Evolutionary conservation across 2,888 invertebrate genomes (phyloP).

Genomic region (Tiphia femorata): DNA sequence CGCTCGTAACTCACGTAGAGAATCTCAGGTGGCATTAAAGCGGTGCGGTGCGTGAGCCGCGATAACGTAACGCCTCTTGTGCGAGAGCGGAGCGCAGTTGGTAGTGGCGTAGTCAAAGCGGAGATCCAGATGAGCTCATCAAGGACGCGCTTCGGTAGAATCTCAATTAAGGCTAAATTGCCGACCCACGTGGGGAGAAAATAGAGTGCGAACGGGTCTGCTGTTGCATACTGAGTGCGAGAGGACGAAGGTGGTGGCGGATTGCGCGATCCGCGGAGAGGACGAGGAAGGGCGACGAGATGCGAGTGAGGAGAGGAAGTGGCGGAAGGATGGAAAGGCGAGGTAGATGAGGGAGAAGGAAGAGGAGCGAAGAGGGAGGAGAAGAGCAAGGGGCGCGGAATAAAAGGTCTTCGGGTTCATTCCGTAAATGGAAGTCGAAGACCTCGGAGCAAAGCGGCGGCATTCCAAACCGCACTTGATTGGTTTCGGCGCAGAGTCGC

Average conservation of each 20-base stretch:
- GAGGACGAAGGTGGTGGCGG: constrained; percentile 1
- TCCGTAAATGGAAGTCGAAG: constrained; percentile 50
- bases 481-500: constrained; percentile 54
- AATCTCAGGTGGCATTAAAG: too few relatives aligned
- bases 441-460: constrained; percentile 51
- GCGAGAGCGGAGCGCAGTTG: neutral
- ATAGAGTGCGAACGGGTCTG: constrained; percentile 42
- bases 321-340: neutral
- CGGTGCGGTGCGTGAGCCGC: too few relatives aligned
- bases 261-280: neutral
- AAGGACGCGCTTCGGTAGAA: constrained; percentile 46
- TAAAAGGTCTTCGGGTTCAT: constrained; percentile 37
- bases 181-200: constrained; percentile 31
- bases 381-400: constrained; percentile 17
- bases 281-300: constrained; percentile 1
- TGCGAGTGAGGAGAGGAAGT: neutral
- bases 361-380: constrained; percentile 24
- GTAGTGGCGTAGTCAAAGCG: neutral
- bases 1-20: too few relatives aligned
- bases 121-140: constrained; percentile 44
- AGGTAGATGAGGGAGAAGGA: constrained; percentile 3
- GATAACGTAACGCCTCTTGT: too few relatives aligned
- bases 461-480: constrained; percentile 61
- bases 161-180: constrained; percentile 50
- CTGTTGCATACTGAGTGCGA: constrained; percentile 26